Percentiles rank a stretch among this genome's conserved stretches.
Evolutionary conservation across 2,113 vertebrate species (phyloP).

Genomic region (Gopherus evgoodei): DNA sequence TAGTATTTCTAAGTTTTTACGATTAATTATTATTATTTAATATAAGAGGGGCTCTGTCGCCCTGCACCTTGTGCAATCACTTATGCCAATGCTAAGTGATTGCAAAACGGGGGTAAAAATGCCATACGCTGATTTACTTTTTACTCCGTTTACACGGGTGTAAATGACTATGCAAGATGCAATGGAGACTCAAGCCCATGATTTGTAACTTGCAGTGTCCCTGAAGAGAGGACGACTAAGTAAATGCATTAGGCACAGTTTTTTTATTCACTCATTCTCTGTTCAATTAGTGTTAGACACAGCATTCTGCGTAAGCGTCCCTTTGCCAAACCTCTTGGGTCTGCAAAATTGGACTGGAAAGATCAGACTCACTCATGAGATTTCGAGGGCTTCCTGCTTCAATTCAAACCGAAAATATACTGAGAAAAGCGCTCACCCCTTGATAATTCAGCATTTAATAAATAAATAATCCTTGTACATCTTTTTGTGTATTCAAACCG

Average conservation of each 20-base stretch:
- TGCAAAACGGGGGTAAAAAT: neutral
- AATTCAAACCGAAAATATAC: conserved; percentile 2
- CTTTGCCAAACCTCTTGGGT: conserved; percentile 45
- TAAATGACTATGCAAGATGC: neutral
- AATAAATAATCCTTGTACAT: conserved; percentile 60
- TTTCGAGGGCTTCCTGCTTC: conserved; percentile 29
- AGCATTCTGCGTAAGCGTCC: conserved; percentile 31
- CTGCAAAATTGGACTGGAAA: conserved; percentile 42
- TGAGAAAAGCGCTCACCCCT: conserved; percentile 12
- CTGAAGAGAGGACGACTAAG: neutral
- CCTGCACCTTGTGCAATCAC: fast-evolving
- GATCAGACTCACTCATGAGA: conserved; percentile 34
- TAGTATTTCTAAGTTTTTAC: neutral
- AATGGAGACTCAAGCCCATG: neutral
- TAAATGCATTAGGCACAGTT: neutral
- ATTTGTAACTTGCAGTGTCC: conserved; percentile 32
- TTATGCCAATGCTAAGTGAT: fast-evolving
- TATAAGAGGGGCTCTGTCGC: neutral
- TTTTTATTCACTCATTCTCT: conserved; percentile 13
- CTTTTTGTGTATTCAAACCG: conserved; percentile 12
- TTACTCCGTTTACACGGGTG: neutral
- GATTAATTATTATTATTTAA: neutral
- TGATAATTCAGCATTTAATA: conserved; percentile 52
- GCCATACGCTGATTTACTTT: neutral
- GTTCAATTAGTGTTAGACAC: conserved; percentile 51